A percentile compares a stretch with the other conserved stretches of the same genome.
Evolutionary conservation across 2,113 vertebrate species (phyloP).

Genomic region (Orientallactaga bullata): DNA sequence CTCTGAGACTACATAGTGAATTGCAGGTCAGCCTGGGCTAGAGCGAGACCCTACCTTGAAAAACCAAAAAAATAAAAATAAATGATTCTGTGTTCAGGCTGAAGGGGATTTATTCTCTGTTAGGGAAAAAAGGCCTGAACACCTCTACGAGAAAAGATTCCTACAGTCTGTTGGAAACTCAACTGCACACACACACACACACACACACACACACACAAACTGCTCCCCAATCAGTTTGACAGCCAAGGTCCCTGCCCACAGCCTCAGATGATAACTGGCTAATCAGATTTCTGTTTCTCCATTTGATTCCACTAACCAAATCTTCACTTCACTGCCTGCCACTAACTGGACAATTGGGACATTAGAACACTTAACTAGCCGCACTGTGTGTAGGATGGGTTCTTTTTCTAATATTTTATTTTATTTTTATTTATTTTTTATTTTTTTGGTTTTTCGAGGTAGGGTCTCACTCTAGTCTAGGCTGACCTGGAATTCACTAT

Average conservation of each 20-base stretch:
- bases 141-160: neutral
- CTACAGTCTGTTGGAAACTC: neutral
- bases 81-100: neutral
- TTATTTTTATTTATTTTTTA: too few relatives aligned
- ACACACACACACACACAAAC: neutral
- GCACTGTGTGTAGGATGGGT: constrained; percentile 20
- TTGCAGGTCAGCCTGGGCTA: neutral
- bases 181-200: neutral
- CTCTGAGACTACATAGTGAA: neutral
- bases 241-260: constrained; percentile 11
- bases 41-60: neutral
- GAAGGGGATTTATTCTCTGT: neutral
- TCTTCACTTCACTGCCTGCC: constrained; percentile 41
- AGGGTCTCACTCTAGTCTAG: too few relatives aligned
- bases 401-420: too few relatives aligned
- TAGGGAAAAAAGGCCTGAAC: neutral
- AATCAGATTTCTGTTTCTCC: constrained; percentile 44
- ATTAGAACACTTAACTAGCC: constrained; percentile 40
- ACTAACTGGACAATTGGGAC: constrained; percentile 51
- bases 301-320: constrained; percentile 61
- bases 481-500: too few relatives aligned
- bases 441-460: too few relatives aligned
- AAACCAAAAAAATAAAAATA: too few relatives aligned
- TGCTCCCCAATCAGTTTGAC: neutral
- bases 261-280: constrained; percentile 45